Base-by-base conservation (phyloP, 2,888 invertebrate genomes). In the Cephalotes varians region DNA sequence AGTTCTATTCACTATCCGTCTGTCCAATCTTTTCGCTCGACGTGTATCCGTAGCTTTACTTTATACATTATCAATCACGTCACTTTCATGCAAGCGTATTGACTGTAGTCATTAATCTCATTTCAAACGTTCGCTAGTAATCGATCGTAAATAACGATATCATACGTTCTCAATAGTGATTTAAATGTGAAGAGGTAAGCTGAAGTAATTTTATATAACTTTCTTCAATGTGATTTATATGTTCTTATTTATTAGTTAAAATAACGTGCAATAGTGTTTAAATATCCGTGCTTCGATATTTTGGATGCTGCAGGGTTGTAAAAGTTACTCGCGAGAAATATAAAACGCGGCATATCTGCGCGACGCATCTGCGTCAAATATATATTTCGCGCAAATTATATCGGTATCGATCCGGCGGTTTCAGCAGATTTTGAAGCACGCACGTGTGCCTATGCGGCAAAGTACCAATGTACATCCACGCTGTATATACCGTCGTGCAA, bases 61-160 rank as follows among this genome's bases (percentile, higher is more conserved):
- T 76, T 76, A 51, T 51, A 51, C 37, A 76, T 65, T 65, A 76
- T 76, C 76, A 76, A 76, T 76, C 76, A 76, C 76, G 76, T 65
- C 76, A 65, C 76, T 76, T 76, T 65, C 76, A 65, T 65, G 67
- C 76, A 76, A 67, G 37, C 76, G 65, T 76, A 76, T 65, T 65
- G 65, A 76, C 51, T 51, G 74, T 37, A 67, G 40, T 76, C 76
- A 76, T 76, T 76, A 76, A 76, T 76, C 67, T 76, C 76, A 76
- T 76, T 76, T 76, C 67, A 34, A 54, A 40, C 65, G 76, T 28
- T 76, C 37, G 64, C 49, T 74, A 18, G 34, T 18, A 74, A n/a
- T 74, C 49, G 74, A 76, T 76, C 49, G 65, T n/a, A 76, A 76
- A n/a, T 76, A 76, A n/a, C 67, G 67, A 76, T 65, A 76, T 65